Base-by-base conservation (phyloP, 2,888 invertebrate species). In the Salpingus planirostris region DNA sequence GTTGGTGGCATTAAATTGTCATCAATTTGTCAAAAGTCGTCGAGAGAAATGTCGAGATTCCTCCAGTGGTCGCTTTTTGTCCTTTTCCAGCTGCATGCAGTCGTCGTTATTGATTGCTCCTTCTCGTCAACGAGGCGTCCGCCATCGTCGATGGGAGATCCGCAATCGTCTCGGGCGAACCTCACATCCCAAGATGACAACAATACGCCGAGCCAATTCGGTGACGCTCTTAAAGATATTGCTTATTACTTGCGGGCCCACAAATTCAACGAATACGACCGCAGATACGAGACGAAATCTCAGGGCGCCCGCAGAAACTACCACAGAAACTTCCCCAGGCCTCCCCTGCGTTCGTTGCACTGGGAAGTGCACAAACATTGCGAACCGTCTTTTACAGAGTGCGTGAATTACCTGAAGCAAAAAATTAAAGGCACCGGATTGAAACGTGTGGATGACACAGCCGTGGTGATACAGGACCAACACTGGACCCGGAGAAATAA, bases 201-300 rank as follows among this genome's bases (percentile, higher is more conserved):
- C 23, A 23, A 23, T 23, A 10, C 11, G 26, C 27, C 36, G 2
- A 15, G 21, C 6, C 69, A 68, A 67, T 48, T 64, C n/a, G 59
- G 59, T 30, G 62, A 59, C 15, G 71, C 70, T 3, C 52, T 78
- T 31, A 64, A 65, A 44, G 72, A 76, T 45, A 68, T 77, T 24
- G 76, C 73, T 1, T 76, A 75, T 57, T 76, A 70, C 50, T 59
- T 78, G 35, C 63, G 78, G 26, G 65, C 70, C 21, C 70, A 77
- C 49, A 79, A 78, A 61, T 78, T 78, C 52, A 73, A 72, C 46
- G 76, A 76, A 50, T 76, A 69, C 60, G 78, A 79, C 55, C 64
- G 71, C 31, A 62, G 68, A 50, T 65, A 66, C 47, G 50, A 56
- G 31, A 45, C 42, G 2, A 38, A 47, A 29, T 39, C 42, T 2